Conservation (phyloP, 2,888 invertebrate genomes). For the Acanthosepion lycidas region DNA sequence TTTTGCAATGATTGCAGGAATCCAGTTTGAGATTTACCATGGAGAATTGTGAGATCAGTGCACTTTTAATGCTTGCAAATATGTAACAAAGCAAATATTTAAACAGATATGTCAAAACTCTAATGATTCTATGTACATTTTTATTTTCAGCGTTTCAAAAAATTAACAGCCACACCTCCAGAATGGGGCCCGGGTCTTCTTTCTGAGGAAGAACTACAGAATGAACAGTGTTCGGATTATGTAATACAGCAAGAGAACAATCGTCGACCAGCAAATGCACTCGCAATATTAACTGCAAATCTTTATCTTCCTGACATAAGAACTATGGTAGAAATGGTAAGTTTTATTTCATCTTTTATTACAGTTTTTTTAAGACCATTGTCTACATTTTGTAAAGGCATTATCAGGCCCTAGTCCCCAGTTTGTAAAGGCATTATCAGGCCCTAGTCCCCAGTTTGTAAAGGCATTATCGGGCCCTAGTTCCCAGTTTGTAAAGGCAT, state of each 20-base stretch:
- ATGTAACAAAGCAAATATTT: too few relatives aligned
- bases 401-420: background rate
- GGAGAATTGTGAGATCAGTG: too few relatives aligned
- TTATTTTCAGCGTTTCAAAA: conserved; percentile 42
- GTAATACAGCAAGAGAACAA: conserved; percentile 66
- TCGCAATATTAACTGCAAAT: conserved; percentile 67
- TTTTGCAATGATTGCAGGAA: too few relatives aligned
- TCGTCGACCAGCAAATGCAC: conserved; percentile 63
- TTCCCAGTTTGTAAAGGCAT: too few relatives aligned
- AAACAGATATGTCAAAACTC: background rate
- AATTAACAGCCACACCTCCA: conserved; percentile 42
- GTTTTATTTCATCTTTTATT: background rate
- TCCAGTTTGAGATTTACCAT: too few relatives aligned
- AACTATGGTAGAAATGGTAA: conserved; percentile 48
- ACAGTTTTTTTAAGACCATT: background rate
- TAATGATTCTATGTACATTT: background rate
- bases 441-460: too few relatives aligned
- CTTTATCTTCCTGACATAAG: conserved; percentile 65
- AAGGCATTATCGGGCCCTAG: too few relatives aligned
- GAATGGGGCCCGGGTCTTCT: conserved; percentile 64
- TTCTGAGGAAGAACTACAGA: conserved; percentile 58
- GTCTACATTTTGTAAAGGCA: background rate
- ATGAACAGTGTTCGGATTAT: conserved; percentile 62
- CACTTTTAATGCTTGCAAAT: too few relatives aligned
- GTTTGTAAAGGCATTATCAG: background rate